These are phyloP conservation scores for Hirtodrosophila trivittata DNA, from an alignment of 2,888 invertebrate genomes.

Conservation along the genomic window DNA sequence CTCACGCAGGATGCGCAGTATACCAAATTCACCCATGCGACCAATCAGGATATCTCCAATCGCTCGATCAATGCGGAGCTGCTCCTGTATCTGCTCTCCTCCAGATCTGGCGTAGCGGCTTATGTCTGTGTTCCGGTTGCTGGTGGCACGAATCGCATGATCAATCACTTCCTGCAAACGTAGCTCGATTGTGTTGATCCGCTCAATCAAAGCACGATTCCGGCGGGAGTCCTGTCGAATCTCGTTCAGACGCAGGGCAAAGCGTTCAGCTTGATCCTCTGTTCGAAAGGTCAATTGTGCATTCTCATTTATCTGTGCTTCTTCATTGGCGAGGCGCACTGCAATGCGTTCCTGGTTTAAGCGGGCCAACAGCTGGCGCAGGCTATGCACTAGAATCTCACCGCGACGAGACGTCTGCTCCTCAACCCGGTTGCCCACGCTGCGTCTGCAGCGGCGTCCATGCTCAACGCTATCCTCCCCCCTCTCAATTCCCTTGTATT, in stretches of 20 bases:
- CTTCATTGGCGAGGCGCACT: constrained; percentile 85
- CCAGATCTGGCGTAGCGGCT: background rate
- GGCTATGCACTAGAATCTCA: constrained; percentile 85
- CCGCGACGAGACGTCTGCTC: constrained; percentile 28
- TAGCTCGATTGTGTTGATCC: constrained; percentile 55
- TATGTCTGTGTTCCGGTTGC: background rate
- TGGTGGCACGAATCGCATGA: constrained; percentile 23
- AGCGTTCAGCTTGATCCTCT: constrained; percentile 36
- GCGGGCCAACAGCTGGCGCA: constrained; percentile 88
- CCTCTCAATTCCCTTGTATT: too few relatives aligned
- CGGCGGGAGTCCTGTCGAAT: constrained; percentile 51
- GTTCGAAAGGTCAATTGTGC: too few relatives aligned
- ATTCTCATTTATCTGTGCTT: constrained; percentile 84
- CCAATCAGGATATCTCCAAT: constrained; percentile 66
- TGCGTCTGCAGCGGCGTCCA: constrained; percentile 64
- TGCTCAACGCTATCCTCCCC: constrained; percentile 17
- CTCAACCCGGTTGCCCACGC: constrained; percentile 26
- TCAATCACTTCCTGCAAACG: constrained; percentile 44
- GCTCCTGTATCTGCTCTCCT: constrained; percentile 8
- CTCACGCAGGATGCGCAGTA: constrained; percentile 61
- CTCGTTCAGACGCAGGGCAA: constrained; percentile 59
- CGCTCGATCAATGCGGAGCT: constrained; percentile 46
- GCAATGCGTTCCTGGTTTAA: constrained; percentile 90
- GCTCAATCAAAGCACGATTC: constrained; percentile 44
- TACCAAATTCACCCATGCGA: constrained; percentile 49